Evolutionary conservation across 2,888 invertebrate species (phyloP).

Genomic region (Tinea pellionella): DNA sequence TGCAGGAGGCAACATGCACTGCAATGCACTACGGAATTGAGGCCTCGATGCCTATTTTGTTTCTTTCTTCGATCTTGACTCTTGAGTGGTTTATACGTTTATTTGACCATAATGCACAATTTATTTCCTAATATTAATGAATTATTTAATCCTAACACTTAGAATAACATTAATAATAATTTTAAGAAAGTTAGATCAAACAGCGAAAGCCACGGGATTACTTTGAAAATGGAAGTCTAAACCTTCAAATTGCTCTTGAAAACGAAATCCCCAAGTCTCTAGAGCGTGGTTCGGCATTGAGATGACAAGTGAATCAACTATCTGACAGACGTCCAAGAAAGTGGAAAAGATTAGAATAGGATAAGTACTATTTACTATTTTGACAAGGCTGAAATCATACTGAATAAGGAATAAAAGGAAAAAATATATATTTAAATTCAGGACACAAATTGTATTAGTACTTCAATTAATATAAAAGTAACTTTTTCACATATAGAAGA

Average conservation of each 20-base stretch:
- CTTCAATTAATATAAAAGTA: too few relatives aligned
- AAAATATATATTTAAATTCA: too few relatives aligned
- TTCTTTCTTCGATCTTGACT: constrained; percentile 5
- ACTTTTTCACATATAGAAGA: too few relatives aligned
- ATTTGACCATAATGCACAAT: not conserved
- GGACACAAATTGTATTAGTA: too few relatives aligned
- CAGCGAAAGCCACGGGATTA: not conserved
- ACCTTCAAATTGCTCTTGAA: not conserved
- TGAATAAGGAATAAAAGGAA: too few relatives aligned
- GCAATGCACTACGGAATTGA: constrained; percentile 99
- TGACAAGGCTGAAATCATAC: not conserved
- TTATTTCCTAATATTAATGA: not conserved
- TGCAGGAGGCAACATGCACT: constrained; percentile 87
- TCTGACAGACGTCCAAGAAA: not conserved
- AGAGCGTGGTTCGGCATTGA: not conserved
- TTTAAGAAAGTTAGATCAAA: not conserved
- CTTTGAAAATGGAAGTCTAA: not conserved
- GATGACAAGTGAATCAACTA: not conserved
- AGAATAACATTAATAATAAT: not conserved
- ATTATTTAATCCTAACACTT: too few relatives aligned
- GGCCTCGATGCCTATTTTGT: constrained; percentile 50
- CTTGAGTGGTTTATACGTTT: not conserved
- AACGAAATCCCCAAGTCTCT: not conserved
- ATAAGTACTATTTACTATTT: not conserved
- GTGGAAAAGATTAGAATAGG: not conserved